Conservation (phyloP, 2,113 vertebrate genomes). For the Motacilla tschutschensis region DNA sequence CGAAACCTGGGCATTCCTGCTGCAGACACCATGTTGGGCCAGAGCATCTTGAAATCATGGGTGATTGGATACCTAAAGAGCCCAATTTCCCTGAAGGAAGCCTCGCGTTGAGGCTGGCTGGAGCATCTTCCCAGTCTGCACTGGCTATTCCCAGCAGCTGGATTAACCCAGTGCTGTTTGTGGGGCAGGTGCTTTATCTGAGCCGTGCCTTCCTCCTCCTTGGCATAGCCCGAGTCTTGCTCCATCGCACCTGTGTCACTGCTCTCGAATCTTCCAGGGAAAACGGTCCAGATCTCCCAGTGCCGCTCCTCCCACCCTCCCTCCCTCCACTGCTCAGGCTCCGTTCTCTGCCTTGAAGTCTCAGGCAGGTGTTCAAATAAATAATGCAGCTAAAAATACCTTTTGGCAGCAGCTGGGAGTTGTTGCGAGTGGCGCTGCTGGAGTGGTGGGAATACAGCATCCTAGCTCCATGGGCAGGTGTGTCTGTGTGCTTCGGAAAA, state of each 20-base stretch:
- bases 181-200: neutral
- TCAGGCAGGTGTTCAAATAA: conserved; percentile 89
- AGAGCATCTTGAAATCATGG: neutral
- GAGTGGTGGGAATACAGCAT: conserved; percentile 51
- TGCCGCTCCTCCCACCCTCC: conserved; percentile 21
- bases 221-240: rapidly evolving
- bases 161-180: neutral
- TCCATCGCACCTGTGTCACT: neutral
- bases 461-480: conserved; percentile 43
- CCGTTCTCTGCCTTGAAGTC: conserved; percentile 53
- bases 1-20: neutral
- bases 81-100: neutral
- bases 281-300: conserved; percentile 63
- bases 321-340: conserved; percentile 8
- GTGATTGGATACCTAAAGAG: neutral
- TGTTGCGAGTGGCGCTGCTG: conserved; percentile 55
- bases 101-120: neutral
- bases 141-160: neutral
- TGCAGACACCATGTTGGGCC: rapidly evolving
- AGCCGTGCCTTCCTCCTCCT: rapidly evolving
- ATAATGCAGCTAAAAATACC: conserved; percentile 89
- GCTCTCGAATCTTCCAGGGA: conserved; percentile 56
- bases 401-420: conserved; percentile 82
- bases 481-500: conserved; percentile 9
- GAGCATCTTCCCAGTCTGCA: neutral